Conservation (phyloP, 2,113 vertebrate genomes). For the Eptatretus burgeri region DNA sequence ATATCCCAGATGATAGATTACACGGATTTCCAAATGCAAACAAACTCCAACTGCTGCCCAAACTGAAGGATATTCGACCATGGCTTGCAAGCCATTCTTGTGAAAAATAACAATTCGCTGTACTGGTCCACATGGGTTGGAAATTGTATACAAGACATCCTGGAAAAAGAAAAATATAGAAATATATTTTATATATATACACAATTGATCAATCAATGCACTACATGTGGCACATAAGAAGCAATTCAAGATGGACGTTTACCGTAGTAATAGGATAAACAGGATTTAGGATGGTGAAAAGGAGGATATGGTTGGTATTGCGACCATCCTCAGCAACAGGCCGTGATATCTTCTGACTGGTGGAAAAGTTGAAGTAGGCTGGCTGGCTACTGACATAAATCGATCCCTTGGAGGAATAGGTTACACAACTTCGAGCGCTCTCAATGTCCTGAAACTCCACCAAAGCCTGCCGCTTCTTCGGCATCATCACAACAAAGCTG, state of each 20-base stretch:
- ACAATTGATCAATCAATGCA: too few relatives aligned
- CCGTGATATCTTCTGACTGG: conserved; percentile 10
- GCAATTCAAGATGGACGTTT: background rate
- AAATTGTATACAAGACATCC: conserved; percentile 9
- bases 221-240: background rate
- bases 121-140: conserved; percentile 9
- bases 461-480: conserved; percentile 8
- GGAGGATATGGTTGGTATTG: conserved; percentile 9
- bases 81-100: conserved; percentile 10
- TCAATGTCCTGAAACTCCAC: conserved; percentile 10
- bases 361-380: conserved; percentile 9
- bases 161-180: conserved; percentile 8
- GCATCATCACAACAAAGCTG: conserved; percentile 9
- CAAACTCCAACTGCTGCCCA: too few relatives aligned
- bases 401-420: conserved; percentile 7
- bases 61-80: conserved; percentile 10
- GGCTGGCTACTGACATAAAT: conserved; percentile 8
- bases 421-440: conserved; percentile 8
- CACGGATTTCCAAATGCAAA: too few relatives aligned
- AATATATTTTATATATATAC: too few relatives aligned
- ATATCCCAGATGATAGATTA: too few relatives aligned
- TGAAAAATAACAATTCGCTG: conserved; percentile 9
- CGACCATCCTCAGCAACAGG: conserved; percentile 3
- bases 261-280: conserved; percentile 10
- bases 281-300: conserved; percentile 8